Base-by-base conservation (phyloP, 2,888 invertebrate species). In the Folsomia candida region DNA sequence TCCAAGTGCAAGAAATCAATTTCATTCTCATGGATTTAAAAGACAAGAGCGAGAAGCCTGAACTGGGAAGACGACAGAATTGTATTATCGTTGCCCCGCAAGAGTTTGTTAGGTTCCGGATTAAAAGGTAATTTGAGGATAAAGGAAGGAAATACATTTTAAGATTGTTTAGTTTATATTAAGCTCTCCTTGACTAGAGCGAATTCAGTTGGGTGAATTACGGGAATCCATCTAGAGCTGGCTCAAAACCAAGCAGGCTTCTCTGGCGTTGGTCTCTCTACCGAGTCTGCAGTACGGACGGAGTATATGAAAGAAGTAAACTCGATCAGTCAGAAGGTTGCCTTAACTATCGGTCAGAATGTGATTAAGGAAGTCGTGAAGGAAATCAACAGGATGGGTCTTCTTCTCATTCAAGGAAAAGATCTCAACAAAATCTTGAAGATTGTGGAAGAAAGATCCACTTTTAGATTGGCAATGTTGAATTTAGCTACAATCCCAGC, bases 351-450 rank as follows among this genome's bases (percentile, higher is more conserved):
- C 37, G 37, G 37, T 37, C 37, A 37, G 54, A 54, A 54, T 54
- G 54, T 54, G 54, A 54, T 54, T 54, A 54, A 54, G 54, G 54
- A 54, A 54, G 54, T 20, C 54, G 54, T 54, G 54, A 54, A 54
- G 54, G 54, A 54, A 54, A 54, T 54, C 54, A 54, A 20, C 54
- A 20, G 54, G 54, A 54, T 54, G 54, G 54, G 54, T 37, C 37
- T 37, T 37, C 37, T 9, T 37, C n/a, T 37, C 37, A 37, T 14
- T 37, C 37, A 9, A 37, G 14, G 14, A 14, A 37, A 37, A 37
- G 37, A 37, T 37, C 37, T 14, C 37, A n/a, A 37, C 37, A 37
- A 37, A 37, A 37, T 37, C 37, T 37, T 37, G 6, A 4, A 37
- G 37, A 37, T 37, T 37, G 37, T 37, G 37, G 37, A 37, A 37